Percentiles rank a stretch among this genome's conserved stretches.
Conservation (phyloP, 1,140 invertebrate genomes). For the Nasonia vitripennis region DNA sequence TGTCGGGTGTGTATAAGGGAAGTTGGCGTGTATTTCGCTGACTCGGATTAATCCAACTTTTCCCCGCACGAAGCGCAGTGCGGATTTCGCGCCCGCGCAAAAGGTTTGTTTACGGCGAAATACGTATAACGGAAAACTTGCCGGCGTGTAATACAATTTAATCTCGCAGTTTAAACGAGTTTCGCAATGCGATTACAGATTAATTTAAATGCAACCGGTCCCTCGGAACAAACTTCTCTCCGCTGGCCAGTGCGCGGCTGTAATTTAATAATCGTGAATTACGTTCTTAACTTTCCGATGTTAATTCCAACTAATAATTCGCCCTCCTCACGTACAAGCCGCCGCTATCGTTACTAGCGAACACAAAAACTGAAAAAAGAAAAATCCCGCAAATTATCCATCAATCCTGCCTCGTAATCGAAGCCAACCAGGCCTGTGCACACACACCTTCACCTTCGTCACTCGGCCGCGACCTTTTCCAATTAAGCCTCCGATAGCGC, state of each 20-base stretch:
- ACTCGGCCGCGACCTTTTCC: neutral
- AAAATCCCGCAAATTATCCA: neutral
- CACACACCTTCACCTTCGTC: neutral
- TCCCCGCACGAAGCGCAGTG: too few relatives aligned
- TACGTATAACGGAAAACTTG: neutral
- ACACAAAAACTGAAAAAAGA: neutral
- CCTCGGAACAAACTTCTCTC: neutral
- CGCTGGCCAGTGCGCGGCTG: too few relatives aligned
- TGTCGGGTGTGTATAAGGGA: too few relatives aligned
- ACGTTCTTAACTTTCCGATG: neutral
- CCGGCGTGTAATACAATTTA: neutral
- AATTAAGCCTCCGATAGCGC: constrained; percentile 4
- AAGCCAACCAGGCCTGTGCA: neutral
- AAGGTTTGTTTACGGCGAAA: neutral
- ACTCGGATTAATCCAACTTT: too few relatives aligned
- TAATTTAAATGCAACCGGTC: neutral
- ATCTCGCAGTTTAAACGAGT: neutral
- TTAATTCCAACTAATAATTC: too few relatives aligned
- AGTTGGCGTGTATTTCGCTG: too few relatives aligned
- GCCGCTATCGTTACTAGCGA: too few relatives aligned
- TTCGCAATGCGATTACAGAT: neutral
- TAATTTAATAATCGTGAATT: neutral
- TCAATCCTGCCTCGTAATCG: neutral
- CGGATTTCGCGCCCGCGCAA: too few relatives aligned
- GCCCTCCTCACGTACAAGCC: too few relatives aligned